These are phyloP conservation scores for Hippocampus abdominalis DNA, from an alignment of 2,113 vertebrate species.

Conservation along the genomic window DNA sequence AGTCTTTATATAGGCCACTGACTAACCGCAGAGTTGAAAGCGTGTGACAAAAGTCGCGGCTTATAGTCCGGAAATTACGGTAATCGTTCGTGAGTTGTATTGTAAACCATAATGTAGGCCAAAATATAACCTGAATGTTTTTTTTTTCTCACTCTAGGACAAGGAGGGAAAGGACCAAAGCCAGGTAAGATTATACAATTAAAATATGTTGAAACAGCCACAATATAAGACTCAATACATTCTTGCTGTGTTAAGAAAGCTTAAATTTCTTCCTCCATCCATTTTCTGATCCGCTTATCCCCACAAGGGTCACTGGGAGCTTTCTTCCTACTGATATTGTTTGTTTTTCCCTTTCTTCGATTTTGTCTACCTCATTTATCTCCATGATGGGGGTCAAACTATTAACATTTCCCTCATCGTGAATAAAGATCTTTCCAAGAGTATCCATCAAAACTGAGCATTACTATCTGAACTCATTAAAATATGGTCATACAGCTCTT, in stretches of 20 bases:
- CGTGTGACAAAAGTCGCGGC: too few species aligned
- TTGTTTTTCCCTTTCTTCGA: not conserved
- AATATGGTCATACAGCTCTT: not conserved
- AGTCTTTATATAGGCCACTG: too few species aligned
- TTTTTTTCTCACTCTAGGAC: slow-evolving; percentile 38
- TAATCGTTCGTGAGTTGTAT: not conserved
- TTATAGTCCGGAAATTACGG: too few species aligned
- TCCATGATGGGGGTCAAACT: not conserved
- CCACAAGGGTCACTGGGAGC: not conserved
- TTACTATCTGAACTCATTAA: not conserved
- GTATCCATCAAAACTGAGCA: not conserved
- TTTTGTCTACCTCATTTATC: not conserved
- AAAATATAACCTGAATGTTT: not conserved
- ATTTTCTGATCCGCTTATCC: too few species aligned
- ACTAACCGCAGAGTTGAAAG: too few species aligned
- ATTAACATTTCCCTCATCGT: not conserved
- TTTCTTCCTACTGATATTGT: not conserved
- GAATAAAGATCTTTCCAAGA: not conserved
- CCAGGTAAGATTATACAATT: slow-evolving; percentile 45
- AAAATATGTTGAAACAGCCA: not conserved
- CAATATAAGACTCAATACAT: not conserved
- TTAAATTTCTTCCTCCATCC: not conserved
- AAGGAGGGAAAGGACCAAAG: slow-evolving; percentile 62
- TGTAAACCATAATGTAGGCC: not conserved
- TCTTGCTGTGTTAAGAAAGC: not conserved